phyloP scores from a whole-genome alignment of 2,113 vertebrate species.

The Notarius lentiginosus region DNA sequence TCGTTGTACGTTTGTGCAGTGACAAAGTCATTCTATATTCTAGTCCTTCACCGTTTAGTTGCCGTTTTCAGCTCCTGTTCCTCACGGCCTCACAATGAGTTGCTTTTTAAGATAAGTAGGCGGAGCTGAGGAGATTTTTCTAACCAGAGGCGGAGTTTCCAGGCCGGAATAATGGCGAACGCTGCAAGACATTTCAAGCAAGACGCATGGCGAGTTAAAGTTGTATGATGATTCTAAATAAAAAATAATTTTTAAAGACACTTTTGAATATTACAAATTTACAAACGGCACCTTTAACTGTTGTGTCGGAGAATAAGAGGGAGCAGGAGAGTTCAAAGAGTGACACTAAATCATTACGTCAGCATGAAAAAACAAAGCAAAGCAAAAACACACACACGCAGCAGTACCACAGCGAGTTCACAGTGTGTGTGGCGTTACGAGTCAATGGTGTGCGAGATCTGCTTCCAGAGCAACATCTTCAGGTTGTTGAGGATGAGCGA shows the following conservation, averaged over 20 bases:
- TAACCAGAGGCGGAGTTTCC: neutral
- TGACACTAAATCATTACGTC: neutral
- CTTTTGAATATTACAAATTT: neutral
- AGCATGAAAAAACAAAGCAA: neutral
- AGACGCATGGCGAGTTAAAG: neutral
- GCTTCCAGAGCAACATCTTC: slow-evolving; percentile 96
- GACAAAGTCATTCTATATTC: no score
- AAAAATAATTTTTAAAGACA: neutral
- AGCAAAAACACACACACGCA: neutral
- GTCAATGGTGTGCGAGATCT: slow-evolving; percentile 96
- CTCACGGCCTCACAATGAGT: no score
- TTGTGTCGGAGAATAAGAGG: neutral
- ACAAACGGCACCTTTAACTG: neutral
- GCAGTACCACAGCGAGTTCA: neutral
- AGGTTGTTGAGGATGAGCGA: slow-evolving; percentile 96
- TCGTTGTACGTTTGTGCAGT: no score
- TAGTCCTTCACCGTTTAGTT: no score
- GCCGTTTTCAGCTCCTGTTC: no score
- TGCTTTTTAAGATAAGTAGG: neutral
- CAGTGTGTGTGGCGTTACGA: slow-evolving; percentile 70
- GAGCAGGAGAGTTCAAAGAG: neutral
- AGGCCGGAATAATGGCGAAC: neutral
- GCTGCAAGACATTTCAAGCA: neutral
- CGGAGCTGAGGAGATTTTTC: neutral
- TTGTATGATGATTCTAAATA: neutral